Percentiles rank a stretch among this genome's conserved stretches.
Conservation (phyloP, 2,113 vertebrate species). For the Cyprinodon brontotheroides region DNA sequence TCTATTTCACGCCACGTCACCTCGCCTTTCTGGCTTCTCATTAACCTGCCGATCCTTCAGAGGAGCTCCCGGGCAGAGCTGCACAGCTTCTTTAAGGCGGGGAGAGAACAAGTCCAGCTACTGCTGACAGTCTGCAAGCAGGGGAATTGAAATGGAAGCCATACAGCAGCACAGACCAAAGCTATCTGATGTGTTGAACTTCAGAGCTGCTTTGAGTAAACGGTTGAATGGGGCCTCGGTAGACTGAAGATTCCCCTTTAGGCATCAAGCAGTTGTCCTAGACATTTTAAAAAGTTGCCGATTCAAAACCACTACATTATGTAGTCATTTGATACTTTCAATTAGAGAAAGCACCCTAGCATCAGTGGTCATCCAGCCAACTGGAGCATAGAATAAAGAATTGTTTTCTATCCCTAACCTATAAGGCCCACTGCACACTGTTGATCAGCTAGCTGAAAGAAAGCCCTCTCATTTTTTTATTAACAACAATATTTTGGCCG, state of each 20-base stretch:
- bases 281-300: background rate
- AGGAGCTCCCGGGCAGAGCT: slow-evolving; percentile 17
- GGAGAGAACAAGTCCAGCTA: slow-evolving; percentile 14
- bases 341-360: background rate
- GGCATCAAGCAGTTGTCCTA: background rate
- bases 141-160: slow-evolving; percentile 19
- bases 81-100: slow-evolving; percentile 22
- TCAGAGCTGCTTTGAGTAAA: slow-evolving; percentile 5
- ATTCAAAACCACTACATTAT: background rate
- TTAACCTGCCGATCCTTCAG: slow-evolving; percentile 56
- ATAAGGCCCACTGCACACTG: background rate
- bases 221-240: slow-evolving; percentile 9
- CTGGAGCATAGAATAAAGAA: background rate
- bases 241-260: slow-evolving; percentile 1
- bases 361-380: too few species aligned
- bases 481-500: background rate
- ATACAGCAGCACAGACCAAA: slow-evolving; percentile 3
- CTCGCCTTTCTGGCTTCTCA: slow-evolving; percentile 61
- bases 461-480: background rate
- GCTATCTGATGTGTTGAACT: slow-evolving; percentile 32
- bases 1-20: slow-evolving; percentile 69
- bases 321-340: background rate
- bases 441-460: background rate
- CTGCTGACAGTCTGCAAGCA: slow-evolving; percentile 31
- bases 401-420: background rate